Evolutionary conservation across 2,113 vertebrate species (phyloP).

Genomic region (Anhinga anhinga): DNA sequence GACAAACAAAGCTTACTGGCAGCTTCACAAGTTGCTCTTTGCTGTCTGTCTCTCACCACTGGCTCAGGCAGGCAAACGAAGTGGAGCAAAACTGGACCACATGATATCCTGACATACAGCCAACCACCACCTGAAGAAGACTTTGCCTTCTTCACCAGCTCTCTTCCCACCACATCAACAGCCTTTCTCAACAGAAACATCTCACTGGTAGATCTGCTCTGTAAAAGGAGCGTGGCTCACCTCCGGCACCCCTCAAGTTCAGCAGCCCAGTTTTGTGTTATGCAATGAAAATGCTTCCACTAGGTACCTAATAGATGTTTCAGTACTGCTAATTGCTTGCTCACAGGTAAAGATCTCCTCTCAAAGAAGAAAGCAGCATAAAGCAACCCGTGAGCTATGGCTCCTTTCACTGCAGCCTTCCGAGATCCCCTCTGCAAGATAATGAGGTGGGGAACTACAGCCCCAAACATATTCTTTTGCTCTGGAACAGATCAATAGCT

Average conservation of each 20-base stretch:
- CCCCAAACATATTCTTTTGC: neutral
- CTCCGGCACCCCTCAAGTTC: neutral
- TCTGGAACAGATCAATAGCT: neutral
- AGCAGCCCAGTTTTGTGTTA: neutral
- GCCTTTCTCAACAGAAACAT: neutral
- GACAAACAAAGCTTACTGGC: neutral
- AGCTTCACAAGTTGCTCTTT: neutral
- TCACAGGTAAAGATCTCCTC: neutral
- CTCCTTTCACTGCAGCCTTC: neutral
- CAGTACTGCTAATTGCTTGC: neutral
- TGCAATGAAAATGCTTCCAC: neutral
- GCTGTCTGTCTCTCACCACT: neutral
- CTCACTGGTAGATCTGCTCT: neutral
- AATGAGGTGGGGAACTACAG: neutral
- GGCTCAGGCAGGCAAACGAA: neutral
- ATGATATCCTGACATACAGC: neutral
- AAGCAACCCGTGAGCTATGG: fast-evolving
- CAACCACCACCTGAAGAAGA: neutral
- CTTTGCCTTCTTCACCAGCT: neutral
- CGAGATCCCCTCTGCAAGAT: neutral
- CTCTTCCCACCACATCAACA: neutral
- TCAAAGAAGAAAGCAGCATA: neutral
- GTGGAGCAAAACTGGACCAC: neutral
- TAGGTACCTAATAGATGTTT: neutral
- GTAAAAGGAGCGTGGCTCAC: neutral